Evolutionary conservation across 2,113 vertebrate species (phyloP), one percentile per base, ranked within the genome.

Genomic region (Leucopsar rothschildi): DNA sequence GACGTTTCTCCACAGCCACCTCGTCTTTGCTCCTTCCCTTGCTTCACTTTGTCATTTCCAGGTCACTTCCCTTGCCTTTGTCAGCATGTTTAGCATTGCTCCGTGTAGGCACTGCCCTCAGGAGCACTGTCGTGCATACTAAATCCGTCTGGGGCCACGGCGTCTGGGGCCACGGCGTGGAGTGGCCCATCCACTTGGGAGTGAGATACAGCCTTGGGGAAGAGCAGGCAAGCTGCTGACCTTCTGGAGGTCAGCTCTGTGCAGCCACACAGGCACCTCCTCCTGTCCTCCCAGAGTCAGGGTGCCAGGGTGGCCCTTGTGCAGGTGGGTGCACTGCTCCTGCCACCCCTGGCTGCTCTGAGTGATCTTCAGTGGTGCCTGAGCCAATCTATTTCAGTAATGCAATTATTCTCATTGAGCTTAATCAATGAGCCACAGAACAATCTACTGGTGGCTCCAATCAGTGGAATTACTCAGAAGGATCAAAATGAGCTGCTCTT

Each of bases 11-110:
- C 86, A 92, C 6, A 19, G 65, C 84, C 35, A 42, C 68, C 80
- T 91, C 82, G 33, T 90, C 92, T 92, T 69, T 92, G 72, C 90
- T 94, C 89, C 77, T 94, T 90, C 76, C 88, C 82, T 82, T 55
- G 84, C 92, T 90, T 92, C 82, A 14, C 85, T 95, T 91, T 90
- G 95, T 95, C 95, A 50, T 97, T 97, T 97, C 95, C 94, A 97
- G 97, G 96, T 97, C 95, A 96, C 88, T 97, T 95, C 53, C 79
- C 91, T 89, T 91, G 90, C 95, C 84, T 94, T 84, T 96, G 89
- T 92, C 82, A 88, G 96, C 86, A 70, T 56, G 81, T 93, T 95
- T 49, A 95, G 88, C 72, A 1, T 33, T 45, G 91, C 92, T 89
- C 68, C 2, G 2, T 65, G 79, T 35, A 73, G 88, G 65, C 50